Evolutionary conservation across 2,113 vertebrate genomes (phyloP).

Genomic region (Pelobates fuscus): DNA sequence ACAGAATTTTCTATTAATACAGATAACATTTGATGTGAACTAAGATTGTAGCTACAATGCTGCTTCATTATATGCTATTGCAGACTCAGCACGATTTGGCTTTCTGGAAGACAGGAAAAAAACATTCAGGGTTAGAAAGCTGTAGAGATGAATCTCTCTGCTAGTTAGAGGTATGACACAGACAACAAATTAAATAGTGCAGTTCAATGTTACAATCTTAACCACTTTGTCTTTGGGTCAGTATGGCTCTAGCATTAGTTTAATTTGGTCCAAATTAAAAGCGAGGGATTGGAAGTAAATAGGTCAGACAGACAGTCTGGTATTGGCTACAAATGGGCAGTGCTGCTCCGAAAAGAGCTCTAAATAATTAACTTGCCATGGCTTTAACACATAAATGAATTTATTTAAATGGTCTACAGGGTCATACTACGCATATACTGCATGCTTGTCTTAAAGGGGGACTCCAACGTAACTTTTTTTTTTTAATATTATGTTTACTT

Average conservation of each 20-base stretch:
- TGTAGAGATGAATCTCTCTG: constrained; percentile 26
- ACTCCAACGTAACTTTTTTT: too few relatives aligned
- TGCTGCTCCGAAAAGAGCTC: constrained; percentile 10
- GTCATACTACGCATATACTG: background rate
- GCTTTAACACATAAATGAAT: background rate
- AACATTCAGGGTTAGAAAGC: constrained; percentile 15
- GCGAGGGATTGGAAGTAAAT: constrained; percentile 19
- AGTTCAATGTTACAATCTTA: background rate
- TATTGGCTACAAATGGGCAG: constrained; percentile 15
- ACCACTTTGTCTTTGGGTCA: background rate
- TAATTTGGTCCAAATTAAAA: background rate
- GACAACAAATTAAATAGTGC: constrained; percentile 14
- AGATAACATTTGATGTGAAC: constrained; percentile 29
- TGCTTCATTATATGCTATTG: constrained; percentile 34
- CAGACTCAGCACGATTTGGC: constrained; percentile 19
- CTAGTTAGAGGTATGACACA: background rate
- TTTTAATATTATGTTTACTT: too few relatives aligned
- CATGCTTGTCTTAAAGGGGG: background rate
- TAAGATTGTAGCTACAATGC: constrained; percentile 32
- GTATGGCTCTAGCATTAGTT: background rate
- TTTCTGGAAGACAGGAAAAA: constrained; percentile 18
- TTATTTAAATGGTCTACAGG: background rate
- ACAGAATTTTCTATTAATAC: constrained; percentile 8
- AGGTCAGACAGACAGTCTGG: constrained; percentile 17
- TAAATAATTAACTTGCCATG: constrained; percentile 31